Evolutionary conservation across 2,797 vertebrate genomes (phyloP).

Genomic region (Danio jaintianensis): DNA sequence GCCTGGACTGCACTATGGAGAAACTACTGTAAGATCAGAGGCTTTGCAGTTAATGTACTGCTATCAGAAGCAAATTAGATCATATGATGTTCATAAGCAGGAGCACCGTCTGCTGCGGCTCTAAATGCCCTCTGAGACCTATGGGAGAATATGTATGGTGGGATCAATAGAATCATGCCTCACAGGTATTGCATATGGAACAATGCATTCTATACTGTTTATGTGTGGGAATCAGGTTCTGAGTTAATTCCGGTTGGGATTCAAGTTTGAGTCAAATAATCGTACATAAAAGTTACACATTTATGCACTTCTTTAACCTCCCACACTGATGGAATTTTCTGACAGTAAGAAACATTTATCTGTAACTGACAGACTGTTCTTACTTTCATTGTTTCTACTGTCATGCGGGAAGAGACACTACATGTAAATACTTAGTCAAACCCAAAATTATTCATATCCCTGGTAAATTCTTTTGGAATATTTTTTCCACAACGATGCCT

Average conservation of each 20-base stretch:
- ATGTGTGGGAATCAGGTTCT: not conserved
- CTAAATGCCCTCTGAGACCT: constrained; percentile 13
- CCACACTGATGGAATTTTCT: no score
- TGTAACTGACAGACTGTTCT: no score
- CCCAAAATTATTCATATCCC: no score
- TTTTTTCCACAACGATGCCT: no score
- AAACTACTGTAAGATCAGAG: constrained; percentile 33
- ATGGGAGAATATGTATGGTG: not conserved
- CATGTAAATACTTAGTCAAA: no score
- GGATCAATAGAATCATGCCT: not conserved
- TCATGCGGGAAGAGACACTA: no score
- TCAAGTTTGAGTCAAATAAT: not conserved
- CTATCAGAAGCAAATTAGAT: constrained; percentile 48
- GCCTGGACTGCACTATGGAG: constrained; percentile 48
- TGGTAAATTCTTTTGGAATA: no score
- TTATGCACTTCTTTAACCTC: no score
- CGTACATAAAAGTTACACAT: not conserved
- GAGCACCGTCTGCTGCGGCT: not conserved
- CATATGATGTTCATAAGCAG: constrained; percentile 26
- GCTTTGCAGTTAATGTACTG: constrained; percentile 42
- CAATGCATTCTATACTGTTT: not conserved
- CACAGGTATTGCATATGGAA: not conserved
- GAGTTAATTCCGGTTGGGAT: not conserved
- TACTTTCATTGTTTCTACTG: no score
- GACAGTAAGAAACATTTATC: no score